phyloP scores from a whole-genome alignment of 2,797 vertebrate genomes.

The Poeciliopsis infans region DNA sequence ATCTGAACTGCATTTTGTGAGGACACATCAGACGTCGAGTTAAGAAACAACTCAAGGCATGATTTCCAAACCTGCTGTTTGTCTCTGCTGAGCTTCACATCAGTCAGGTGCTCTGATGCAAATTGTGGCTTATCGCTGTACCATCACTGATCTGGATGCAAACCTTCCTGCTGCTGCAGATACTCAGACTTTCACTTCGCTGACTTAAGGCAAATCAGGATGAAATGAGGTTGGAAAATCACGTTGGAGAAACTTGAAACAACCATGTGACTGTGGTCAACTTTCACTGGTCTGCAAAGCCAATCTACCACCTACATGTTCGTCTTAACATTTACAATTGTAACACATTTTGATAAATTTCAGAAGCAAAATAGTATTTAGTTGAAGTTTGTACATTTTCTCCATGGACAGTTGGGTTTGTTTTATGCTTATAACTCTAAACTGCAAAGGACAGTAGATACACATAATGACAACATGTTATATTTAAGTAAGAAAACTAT shows the following conservation, averaged over 20 bases:
- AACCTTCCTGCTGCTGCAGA: constrained; percentile 4
- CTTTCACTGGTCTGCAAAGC: not conserved
- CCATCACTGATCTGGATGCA: not conserved
- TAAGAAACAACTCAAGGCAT: not conserved
- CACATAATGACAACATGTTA: not conserved
- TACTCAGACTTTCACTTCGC: not conserved
- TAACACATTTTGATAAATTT: not conserved
- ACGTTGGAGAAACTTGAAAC: not conserved
- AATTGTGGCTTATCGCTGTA: not conserved
- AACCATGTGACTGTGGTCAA: not conserved
- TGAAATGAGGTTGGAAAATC: not conserved
- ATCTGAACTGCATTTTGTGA: not conserved
- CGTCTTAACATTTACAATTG: not conserved
- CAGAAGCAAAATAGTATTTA: not conserved
- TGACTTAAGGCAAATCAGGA: constrained; percentile 9
- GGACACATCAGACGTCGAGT: not conserved
- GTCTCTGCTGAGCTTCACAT: not conserved
- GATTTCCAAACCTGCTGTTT: not conserved
- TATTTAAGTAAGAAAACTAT: not conserved
- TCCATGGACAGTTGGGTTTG: not conserved
- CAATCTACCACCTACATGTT: no score
- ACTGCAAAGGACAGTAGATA: not conserved
- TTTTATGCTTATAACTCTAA: not conserved
- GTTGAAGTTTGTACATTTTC: not conserved
- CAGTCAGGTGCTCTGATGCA: not conserved